Evolutionary conservation across 2,797 vertebrate genomes (phyloP), one percentile per base, ranked within the genome.

Genomic region (Scleropages formosus): DNA sequence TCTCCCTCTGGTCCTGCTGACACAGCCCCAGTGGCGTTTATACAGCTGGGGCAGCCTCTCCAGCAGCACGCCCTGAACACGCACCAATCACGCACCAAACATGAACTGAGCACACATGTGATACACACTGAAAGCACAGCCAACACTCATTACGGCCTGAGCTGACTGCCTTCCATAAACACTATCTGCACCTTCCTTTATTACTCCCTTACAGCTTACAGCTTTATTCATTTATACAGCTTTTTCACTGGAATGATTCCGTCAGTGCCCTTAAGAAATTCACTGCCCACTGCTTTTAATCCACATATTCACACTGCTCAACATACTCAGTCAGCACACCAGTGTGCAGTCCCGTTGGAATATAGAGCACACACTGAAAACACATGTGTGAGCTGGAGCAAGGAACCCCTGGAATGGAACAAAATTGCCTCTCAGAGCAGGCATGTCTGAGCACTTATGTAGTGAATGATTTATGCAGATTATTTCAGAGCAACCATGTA

Each of bases 41-140:
- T 84, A 84, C 86, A 88, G 86, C 85, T 86, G 87, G 78, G 63
- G 71, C 74, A 70, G 64, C 66, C 67, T 82, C 76, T 65, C 80
- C 15, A 1, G 15, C 1, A 26, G 24, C 18, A 77, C 18, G 76
- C 58, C 63, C 47, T 70, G 16, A 62, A 53, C 71, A 74, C 66
- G 77, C 62, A 63, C 72, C 24, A 24, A 71, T 60, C 59, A 65
- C 60, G 68, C 69, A 73, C 31, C 1, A 47, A 31, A 46, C 64
- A 78, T 49, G 74, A 47, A 63, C 22, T 18, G 13, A 53, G 53
- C n/a, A 15, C 49, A 56, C 31, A 2, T 39, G 31, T 31, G 31
- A 2, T 39, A 39, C 31, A 39, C n/a, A n/a, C n/a, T n/a, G n/a
- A n/a, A n/a, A n/a, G n/a, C n/a, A n/a, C n/a, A n/a, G 6, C 31